Conservation (phyloP, 2,113 vertebrate species). For the Xiphophorus hellerii region DNA sequence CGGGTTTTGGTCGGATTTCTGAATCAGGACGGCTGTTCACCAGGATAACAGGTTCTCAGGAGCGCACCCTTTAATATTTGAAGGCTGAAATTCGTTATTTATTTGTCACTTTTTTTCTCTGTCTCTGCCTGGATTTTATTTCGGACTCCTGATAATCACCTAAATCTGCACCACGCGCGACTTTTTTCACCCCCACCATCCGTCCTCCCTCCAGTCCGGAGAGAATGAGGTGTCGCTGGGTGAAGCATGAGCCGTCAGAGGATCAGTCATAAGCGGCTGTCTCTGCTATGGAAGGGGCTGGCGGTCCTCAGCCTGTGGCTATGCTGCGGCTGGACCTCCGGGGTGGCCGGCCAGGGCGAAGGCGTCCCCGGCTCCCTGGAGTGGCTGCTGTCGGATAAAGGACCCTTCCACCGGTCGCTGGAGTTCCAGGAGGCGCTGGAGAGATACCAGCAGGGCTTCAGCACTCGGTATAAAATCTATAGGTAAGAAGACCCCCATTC, state of each 20-base stretch:
- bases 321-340: slow-evolving; percentile 82
- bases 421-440: slow-evolving; percentile 84
- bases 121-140: not conserved
- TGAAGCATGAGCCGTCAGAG: slow-evolving; percentile 94
- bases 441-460: slow-evolving; percentile 82
- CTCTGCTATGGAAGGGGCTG: slow-evolving; percentile 91
- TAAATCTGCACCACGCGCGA: slow-evolving; percentile 19
- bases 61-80: slow-evolving; percentile 34
- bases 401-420: slow-evolving; percentile 82
- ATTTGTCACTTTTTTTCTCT: not conserved
- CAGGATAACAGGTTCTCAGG: not conserved
- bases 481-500: slow-evolving; percentile 69
- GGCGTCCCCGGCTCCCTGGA: slow-evolving; percentile 70
- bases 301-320: slow-evolving; percentile 89
- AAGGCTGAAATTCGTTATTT: not conserved
- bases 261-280: slow-evolving; percentile 91
- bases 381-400: slow-evolving; percentile 85
- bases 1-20: not conserved
- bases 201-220: slow-evolving; percentile 65
- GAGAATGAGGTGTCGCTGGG: slow-evolving; percentile 92
- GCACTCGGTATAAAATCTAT: slow-evolving; percentile 86
- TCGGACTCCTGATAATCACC: not conserved
- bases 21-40: not conserved
- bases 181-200: slow-evolving; percentile 6
- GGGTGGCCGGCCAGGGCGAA: slow-evolving; percentile 83